Evolutionary conservation across 1,140 invertebrate species (phyloP).

Genomic region (Solenopsis fugax): DNA sequence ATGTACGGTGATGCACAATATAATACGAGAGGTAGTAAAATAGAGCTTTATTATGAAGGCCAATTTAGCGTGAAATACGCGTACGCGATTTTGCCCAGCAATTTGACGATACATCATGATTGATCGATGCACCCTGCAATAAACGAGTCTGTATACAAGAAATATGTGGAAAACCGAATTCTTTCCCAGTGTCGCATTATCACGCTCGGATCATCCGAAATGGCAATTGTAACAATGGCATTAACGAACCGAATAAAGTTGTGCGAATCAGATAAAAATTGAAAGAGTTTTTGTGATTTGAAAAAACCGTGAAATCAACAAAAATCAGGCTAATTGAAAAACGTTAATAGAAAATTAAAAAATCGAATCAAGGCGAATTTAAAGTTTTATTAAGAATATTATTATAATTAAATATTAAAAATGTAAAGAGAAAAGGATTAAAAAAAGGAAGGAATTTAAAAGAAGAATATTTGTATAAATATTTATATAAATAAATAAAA

Average conservation of each 20-base stretch:
- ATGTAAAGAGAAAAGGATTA: background rate
- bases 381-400: background rate
- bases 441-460: no score
- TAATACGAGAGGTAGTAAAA: slow-evolving; percentile 33
- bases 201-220: background rate
- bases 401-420: background rate
- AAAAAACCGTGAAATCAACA: slow-evolving; percentile 14
- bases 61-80: slow-evolving; percentile 28
- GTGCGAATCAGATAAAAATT: slow-evolving; percentile 26
- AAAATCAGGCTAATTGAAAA: slow-evolving; percentile 22
- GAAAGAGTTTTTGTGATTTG: background rate
- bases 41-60: slow-evolving; percentile 25
- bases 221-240: slow-evolving; percentile 22
- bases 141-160: background rate
- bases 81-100: background rate
- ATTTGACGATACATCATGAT: slow-evolving; percentile 32
- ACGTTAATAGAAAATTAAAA: background rate
- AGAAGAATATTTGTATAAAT: background rate
- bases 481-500: background rate
- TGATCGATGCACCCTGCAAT: slow-evolving; percentile 22
- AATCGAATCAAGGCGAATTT: background rate
- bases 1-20: background rate
- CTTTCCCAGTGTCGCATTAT: slow-evolving; percentile 13
- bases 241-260: background rate
- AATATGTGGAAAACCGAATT: background rate